Conservation (phyloP, 92 coral and sea anemone genomes). For the Epizoanthus stellaris region DNA sequence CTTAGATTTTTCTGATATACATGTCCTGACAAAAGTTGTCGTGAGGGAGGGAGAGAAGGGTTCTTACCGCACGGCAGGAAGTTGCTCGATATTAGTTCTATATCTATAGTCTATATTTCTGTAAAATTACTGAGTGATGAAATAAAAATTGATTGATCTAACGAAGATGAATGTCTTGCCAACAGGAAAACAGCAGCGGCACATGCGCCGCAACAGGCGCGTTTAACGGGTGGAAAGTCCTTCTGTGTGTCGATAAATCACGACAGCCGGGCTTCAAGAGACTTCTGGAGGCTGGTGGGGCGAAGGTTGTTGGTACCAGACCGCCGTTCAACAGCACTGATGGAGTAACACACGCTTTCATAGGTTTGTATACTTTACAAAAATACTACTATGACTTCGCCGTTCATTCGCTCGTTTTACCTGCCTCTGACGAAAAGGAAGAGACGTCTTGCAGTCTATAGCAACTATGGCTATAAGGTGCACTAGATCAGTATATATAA, state of each 20-base stretch:
- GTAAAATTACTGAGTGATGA: too few relatives aligned
- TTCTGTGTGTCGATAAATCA: slow-evolving; percentile 86
- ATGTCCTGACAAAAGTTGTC: too few relatives aligned
- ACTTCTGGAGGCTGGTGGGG: slow-evolving; percentile 94
- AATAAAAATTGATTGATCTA: too few relatives aligned
- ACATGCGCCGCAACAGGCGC: slow-evolving; percentile 61
- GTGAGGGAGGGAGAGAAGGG: too few relatives aligned
- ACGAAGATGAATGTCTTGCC: background rate
- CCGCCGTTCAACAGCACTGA: slow-evolving; percentile 82
- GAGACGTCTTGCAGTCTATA: too few relatives aligned
- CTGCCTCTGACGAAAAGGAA: too few relatives aligned
- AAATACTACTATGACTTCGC: background rate
- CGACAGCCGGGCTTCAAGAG: slow-evolving; percentile 86
- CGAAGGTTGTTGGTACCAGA: slow-evolving; percentile 74
- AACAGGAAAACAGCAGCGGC: slow-evolving; percentile 15
- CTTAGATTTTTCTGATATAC: too few relatives aligned
- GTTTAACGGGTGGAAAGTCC: slow-evolving; percentile 90
- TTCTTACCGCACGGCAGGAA: too few relatives aligned
- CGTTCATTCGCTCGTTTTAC: background rate
- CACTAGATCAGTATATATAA: too few relatives aligned
- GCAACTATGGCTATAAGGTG: too few relatives aligned
- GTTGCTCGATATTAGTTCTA: too few relatives aligned
- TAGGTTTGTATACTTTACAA: slow-evolving; percentile 69
- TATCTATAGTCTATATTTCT: too few relatives aligned
- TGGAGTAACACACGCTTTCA: slow-evolving; percentile 84